Evolutionary conservation across 2,113 vertebrate species (phyloP).

Genomic region (Macquaria ambigua): DNA sequence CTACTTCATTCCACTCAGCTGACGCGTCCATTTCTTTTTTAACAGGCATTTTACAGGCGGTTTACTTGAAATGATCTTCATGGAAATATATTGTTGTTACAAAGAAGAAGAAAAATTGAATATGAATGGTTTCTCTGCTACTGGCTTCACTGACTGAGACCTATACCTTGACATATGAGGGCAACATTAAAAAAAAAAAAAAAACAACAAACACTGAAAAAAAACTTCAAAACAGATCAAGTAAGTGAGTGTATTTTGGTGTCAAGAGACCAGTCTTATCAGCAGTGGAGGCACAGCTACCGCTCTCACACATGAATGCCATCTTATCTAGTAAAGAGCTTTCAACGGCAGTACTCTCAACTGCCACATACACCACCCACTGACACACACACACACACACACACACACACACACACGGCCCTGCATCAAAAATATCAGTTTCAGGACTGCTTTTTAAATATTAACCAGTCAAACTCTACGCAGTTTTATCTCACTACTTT

Average conservation of each 20-base stretch:
- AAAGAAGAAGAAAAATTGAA: too few species aligned
- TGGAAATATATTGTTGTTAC: background rate
- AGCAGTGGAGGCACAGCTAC: conserved; percentile 2
- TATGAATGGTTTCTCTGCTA: background rate
- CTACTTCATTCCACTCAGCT: background rate
- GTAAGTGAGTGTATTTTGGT: background rate
- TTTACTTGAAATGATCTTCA: background rate
- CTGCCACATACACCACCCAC: conserved; percentile 15
- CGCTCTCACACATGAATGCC: conserved; percentile 24
- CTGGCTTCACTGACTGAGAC: background rate
- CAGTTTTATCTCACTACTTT: background rate
- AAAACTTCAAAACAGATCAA: conserved; percentile 18
- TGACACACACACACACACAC: background rate
- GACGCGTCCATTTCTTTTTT: background rate
- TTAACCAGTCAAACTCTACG: background rate
- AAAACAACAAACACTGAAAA: background rate
- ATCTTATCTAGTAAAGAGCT: conserved; percentile 28
- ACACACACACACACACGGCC: background rate
- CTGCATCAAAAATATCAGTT: background rate
- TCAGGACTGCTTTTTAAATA: background rate
- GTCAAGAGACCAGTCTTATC: conserved; percentile 24
- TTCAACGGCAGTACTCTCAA: background rate
- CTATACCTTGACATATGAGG: background rate
- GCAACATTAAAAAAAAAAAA: background rate
- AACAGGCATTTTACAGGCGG: conserved; percentile 5